These are phyloP conservation scores for Hydrolagus colliei DNA, from an alignment of 2,797 vertebrate species.

Conservation along the genomic window DNA sequence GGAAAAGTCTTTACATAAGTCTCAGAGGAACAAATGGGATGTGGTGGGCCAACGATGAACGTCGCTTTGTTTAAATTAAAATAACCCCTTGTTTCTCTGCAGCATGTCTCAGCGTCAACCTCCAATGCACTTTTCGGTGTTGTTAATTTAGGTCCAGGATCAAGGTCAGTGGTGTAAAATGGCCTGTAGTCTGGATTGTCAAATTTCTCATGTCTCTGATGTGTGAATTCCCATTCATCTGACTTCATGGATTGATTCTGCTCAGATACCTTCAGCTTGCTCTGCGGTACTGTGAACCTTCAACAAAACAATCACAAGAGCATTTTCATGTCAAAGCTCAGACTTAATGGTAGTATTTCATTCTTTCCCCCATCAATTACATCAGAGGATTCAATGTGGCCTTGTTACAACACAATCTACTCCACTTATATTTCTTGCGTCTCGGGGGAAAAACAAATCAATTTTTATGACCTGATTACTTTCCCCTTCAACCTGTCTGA, in stretches of 20 bases:
- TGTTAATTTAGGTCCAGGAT: conserved; percentile 58
- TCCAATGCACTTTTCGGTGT: conserved; percentile 80
- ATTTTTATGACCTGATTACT: too few relatives aligned
- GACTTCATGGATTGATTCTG: conserved; percentile 68
- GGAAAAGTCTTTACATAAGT: conserved; percentile 43
- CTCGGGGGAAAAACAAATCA: too few relatives aligned
- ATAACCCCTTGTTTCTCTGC: neutral
- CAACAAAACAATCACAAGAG: conserved; percentile 36
- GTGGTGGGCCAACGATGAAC: neutral
- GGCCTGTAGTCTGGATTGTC: conserved; percentile 57
- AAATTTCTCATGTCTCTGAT: conserved; percentile 59
- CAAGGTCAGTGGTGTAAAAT: conserved; percentile 68
- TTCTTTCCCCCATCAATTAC: too few relatives aligned
- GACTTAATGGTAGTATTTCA: too few relatives aligned
- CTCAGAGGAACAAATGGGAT: neutral
- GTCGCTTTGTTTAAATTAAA: neutral
- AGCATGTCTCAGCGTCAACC: conserved; percentile 54
- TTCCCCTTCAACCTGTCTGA: too few relatives aligned
- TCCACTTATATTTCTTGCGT: too few relatives aligned
- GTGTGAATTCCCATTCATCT: conserved; percentile 70
- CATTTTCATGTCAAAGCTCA: too few relatives aligned
- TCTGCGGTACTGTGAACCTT: conserved; percentile 74
- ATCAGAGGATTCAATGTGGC: too few relatives aligned
- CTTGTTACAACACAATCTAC: too few relatives aligned
- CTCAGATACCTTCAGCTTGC: conserved; percentile 69